phyloP scores from a whole-genome alignment of 1,140 invertebrate species.

The Hycleus phaleratus region DNA sequence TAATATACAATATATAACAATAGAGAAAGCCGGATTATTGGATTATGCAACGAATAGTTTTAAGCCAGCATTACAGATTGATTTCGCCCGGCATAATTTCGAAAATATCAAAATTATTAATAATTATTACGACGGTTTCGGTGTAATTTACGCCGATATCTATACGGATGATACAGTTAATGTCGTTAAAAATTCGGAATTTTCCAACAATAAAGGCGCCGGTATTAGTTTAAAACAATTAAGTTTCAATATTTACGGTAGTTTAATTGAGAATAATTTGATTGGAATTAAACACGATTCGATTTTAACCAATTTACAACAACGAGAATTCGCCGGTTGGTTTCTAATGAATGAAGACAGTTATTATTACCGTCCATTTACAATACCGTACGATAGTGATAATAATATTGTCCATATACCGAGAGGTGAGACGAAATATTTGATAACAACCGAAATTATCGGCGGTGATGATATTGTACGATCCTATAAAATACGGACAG shows the following conservation, averaged over 20 bases:
- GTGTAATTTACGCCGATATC: constrained; percentile 81
- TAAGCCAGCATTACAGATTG: constrained; percentile 90
- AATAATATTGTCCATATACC: constrained; percentile 54
- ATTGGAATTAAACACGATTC: constrained; percentile 90
- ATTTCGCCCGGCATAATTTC: constrained; percentile 88
- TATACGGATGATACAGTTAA: constrained; percentile 79
- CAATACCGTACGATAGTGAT: constrained; percentile 51
- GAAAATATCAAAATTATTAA: constrained; percentile 72
- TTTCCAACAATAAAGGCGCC: constrained; percentile 77
- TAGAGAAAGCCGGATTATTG: constrained; percentile 87
- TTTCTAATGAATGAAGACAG: constrained; percentile 57
- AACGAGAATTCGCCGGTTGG: constrained; percentile 89
- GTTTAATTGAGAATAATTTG: constrained; percentile 74
- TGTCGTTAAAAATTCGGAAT: constrained; percentile 80
- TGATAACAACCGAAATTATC: constrained; percentile 60
- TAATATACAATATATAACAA: constrained; percentile 78
- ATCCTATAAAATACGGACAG: constrained; percentile 23
- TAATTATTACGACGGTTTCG: constrained; percentile 82
- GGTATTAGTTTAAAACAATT: constrained; percentile 84
- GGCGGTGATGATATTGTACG: constrained; percentile 44
- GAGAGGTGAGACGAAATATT: constrained; percentile 66
- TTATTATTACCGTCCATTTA: constrained; percentile 59
- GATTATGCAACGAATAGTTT: constrained; percentile 88
- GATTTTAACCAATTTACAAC: constrained; percentile 70
- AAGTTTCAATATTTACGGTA: constrained; percentile 70